Base-by-base conservation (phyloP, 1,140 invertebrate species). In the Drosophila nannoptera region DNA sequence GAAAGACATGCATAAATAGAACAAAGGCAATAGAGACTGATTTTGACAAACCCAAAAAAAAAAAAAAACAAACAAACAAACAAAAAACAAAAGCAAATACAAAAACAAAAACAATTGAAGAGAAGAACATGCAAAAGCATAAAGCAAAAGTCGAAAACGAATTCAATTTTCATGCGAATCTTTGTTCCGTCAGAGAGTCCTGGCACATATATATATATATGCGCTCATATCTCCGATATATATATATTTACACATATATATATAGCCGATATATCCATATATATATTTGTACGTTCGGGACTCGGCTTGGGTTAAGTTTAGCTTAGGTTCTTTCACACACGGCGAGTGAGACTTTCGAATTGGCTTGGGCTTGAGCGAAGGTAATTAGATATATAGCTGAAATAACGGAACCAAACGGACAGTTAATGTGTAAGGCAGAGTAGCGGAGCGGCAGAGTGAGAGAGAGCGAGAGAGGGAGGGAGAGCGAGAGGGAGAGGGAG, bases 1-100 rank as follows among this genome's bases (percentile, higher is more conserved):
- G 56, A 71, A 64, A 77, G 48, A 77, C 58, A 78, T 69, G 42
- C 68, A 73, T 50, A 84, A 81, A 74, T 68, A 81, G 69, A 75
- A 81, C 75, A 83, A 83, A 54, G 65, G 88, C 88, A 87, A 89
- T 89, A 89, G 88, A 89, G 88, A 89, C 88, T 89, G 88, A 89
- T 89, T 89, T 89, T 73, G 68, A 77, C 38, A 64, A 67, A 58
- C 35, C 52, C 29, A 62, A 50, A 56, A 64, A 68, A 31, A 48
- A 61, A 45, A 38, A 49, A 58, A 73, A 62, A 52, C 52, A 43
- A 68, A 43, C n/a, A 9, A 14, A 42, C n/a, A 45, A 33, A 14
- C 40, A 40, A 61, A 36, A 42, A 59, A 53, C 16, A 42, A 43
- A 52, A 35, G 22, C 35, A 66, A 32, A n/a, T n/a, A n/a, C n/a